Conservation (phyloP, 2,797 vertebrate species). For the Sarcoramphus papa region DNA sequence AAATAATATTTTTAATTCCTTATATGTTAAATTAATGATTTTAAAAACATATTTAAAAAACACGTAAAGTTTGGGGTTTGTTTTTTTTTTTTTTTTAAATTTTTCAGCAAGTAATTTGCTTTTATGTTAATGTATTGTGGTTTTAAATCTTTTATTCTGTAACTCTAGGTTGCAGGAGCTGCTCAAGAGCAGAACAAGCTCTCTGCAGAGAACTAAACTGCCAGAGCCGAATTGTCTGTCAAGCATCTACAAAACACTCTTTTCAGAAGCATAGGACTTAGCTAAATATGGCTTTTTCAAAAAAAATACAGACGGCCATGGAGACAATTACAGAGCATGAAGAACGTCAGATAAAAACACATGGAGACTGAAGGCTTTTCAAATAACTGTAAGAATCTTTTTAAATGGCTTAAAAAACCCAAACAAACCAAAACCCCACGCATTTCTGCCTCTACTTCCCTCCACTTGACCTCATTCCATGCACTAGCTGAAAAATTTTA, state of each 20-base stretch:
- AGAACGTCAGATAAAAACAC: not conserved
- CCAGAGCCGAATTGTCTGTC: not conserved
- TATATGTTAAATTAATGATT: not conserved
- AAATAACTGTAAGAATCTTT: not conserved
- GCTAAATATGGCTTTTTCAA: not conserved
- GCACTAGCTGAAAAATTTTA: not conserved
- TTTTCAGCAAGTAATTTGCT: not conserved
- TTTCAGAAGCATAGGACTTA: not conserved
- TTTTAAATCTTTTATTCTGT: not conserved
- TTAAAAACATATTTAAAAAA: not conserved
- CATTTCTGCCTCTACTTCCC: not conserved
- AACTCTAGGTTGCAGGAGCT: not conserved
- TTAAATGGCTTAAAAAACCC: not conserved
- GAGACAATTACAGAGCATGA: not conserved
- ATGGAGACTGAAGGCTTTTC: not conserved
- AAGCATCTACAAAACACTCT: not conserved
- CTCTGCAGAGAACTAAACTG: not conserved
- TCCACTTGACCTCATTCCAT: not conserved
- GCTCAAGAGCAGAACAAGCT: not conserved
- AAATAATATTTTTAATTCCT: too few relatives aligned
- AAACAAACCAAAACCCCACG: not conserved
- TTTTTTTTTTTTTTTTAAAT: not conserved
- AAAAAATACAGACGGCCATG: not conserved
- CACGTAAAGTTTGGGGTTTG: not conserved
- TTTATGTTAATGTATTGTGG: not conserved